These are phyloP conservation scores for Anoplophora glabripennis DNA, from an alignment of 1,140 invertebrate species.

Conservation along the genomic window DNA sequence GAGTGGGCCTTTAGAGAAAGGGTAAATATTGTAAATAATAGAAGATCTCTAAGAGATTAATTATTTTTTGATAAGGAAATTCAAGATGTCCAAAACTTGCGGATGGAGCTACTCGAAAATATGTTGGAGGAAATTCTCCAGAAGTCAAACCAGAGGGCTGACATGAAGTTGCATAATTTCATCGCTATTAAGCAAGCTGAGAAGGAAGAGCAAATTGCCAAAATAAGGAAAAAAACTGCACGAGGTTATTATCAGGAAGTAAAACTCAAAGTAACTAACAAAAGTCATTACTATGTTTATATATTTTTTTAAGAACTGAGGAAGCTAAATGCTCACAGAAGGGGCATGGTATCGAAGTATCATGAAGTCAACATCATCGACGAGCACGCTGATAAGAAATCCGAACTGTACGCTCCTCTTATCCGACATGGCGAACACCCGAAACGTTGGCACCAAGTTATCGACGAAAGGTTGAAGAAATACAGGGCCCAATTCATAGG, in stretches of 20 bases:
- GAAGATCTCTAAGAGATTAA: neutral
- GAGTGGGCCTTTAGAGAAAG: constrained; percentile 66
- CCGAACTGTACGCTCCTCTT: constrained; percentile 53
- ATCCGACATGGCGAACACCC: constrained; percentile 54
- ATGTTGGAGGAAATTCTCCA: constrained; percentile 45
- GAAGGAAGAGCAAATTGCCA: constrained; percentile 50
- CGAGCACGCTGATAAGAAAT: constrained; percentile 51
- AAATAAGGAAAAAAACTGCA: constrained; percentile 48
- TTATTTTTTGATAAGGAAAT: constrained; percentile 54
- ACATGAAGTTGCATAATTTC: constrained; percentile 50
- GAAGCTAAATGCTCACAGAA: constrained; percentile 53
- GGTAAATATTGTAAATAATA: constrained; percentile 40
- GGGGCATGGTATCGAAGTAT: constrained; percentile 44
- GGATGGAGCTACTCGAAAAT: constrained; percentile 54
- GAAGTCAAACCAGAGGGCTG: constrained; percentile 44
- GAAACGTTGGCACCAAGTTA: constrained; percentile 49
- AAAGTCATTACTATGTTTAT: too few relatives aligned
- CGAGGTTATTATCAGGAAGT: constrained; percentile 43
- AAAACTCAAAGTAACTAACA: neutral
- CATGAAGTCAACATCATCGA: constrained; percentile 48
- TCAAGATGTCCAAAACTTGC: constrained; percentile 57
- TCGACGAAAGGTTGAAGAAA: constrained; percentile 49
- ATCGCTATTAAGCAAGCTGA: constrained; percentile 49
- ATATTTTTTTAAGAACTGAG: constrained; percentile 51
- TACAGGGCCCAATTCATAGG: constrained; percentile 47